A percentile compares a stretch with the other conserved stretches of the same genome.
These are phyloP conservation scores for Dendrocopos noguchii DNA, from an alignment of 2,113 vertebrate genomes.

Conservation along the genomic window DNA sequence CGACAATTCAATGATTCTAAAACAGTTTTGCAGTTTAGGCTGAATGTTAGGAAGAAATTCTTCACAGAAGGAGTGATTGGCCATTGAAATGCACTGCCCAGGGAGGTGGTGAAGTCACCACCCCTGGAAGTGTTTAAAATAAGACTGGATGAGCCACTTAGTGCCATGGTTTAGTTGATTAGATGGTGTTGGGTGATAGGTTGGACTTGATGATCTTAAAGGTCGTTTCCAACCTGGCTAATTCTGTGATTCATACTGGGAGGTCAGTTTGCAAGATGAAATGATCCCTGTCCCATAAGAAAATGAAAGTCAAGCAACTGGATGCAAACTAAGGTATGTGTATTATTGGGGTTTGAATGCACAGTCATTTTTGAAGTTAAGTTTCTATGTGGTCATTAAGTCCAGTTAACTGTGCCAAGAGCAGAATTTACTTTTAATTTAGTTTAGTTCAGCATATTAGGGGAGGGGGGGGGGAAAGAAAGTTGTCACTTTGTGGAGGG, in stretches of 20 bases:
- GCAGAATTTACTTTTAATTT: background rate
- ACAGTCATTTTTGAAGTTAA: background rate
- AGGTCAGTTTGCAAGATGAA: background rate
- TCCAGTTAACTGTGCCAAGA: background rate
- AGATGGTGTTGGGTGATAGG: no score
- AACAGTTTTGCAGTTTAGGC: no score
- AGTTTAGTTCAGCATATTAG: background rate
- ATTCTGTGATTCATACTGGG: background rate
- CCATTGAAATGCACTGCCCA: no score
- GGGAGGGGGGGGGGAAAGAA: background rate
- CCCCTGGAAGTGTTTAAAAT: no score
- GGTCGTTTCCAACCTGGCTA: no score
- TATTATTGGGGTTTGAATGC: background rate
- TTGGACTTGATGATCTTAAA: no score
- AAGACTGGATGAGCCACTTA: no score
- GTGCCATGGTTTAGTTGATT: no score
- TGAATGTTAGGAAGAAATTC: no score
- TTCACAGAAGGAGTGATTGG: no score
- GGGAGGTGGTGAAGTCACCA: no score
- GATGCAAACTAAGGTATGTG: background rate
- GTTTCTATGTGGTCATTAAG: background rate
- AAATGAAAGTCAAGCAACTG: background rate
- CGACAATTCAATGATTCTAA: no score
- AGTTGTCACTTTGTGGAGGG: background rate
- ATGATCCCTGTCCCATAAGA: background rate